Evolutionary conservation across 2,113 vertebrate genomes (phyloP).

Genomic region (Neomonachus schauinslandi): DNA sequence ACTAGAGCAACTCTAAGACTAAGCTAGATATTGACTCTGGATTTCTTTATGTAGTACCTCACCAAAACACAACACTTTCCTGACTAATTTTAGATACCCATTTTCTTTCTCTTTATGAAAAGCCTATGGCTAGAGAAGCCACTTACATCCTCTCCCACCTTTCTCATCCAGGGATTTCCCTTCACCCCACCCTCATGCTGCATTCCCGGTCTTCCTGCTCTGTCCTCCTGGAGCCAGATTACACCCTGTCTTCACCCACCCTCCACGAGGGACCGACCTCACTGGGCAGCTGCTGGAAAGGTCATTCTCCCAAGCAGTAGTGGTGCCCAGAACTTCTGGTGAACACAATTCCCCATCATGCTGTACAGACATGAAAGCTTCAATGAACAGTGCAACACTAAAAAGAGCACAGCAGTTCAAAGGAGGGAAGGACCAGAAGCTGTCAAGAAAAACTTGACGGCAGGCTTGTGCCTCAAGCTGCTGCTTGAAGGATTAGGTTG

Average conservation of each 20-base stretch:
- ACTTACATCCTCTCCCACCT: background rate
- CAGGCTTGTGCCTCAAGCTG: background rate
- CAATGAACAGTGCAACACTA: background rate
- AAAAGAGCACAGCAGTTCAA: background rate
- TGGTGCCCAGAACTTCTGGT: background rate
- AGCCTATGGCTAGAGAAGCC: background rate
- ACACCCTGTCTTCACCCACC: background rate
- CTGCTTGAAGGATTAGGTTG: constrained; percentile 57
- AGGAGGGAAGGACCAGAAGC: background rate
- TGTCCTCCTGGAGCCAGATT: background rate
- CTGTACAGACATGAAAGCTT: background rate
- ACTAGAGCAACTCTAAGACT: background rate
- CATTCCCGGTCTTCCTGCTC: background rate
- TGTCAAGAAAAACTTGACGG: constrained; percentile 32
- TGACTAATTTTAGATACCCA: background rate
- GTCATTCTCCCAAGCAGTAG: background rate
- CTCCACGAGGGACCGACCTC: background rate
- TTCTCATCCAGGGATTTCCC: background rate
- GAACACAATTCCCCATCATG: background rate
- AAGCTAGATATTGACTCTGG: background rate
- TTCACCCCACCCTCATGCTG: rapidly evolving
- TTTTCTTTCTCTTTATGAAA: background rate
- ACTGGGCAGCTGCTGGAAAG: background rate
- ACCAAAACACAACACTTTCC: background rate
- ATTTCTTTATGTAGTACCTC: background rate